phyloP scores from a whole-genome alignment of 2,113 vertebrate species.

The Coturnix japonica region DNA sequence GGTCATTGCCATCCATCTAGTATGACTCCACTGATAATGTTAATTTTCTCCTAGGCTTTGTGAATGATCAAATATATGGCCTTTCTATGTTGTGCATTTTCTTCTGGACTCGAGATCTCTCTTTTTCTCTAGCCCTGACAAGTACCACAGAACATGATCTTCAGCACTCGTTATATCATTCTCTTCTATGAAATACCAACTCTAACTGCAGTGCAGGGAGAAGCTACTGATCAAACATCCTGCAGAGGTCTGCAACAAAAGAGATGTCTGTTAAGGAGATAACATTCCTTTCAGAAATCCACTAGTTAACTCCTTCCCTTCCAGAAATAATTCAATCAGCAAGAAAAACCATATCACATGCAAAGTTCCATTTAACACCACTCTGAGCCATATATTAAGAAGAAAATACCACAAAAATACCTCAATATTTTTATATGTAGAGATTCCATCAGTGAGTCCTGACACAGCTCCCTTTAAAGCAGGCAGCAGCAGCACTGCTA shows the following conservation, averaged over 20 bases:
- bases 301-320: neutral
- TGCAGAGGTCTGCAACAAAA: neutral
- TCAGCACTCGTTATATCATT: neutral
- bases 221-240: neutral
- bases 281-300: neutral
- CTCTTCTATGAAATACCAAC: neutral
- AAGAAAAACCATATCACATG: neutral
- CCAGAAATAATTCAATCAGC: neutral
- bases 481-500: neutral
- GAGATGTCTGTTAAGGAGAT: neutral
- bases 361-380: too few relatives aligned
- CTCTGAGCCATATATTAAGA: neutral
- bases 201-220: neutral
- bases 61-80: accelerated
- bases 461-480: neutral
- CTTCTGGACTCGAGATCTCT: neutral
- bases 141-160: neutral
- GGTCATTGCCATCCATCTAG: neutral
- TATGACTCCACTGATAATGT: accelerated
- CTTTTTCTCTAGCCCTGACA: too few relatives aligned
- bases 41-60: neutral
- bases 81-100: neutral
- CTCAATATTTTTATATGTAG: neutral
- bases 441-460: neutral
- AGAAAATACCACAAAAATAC: neutral